Evolutionary conservation across 2,113 vertebrate genomes (phyloP).

Genomic region (Dryoscopus gambensis): DNA sequence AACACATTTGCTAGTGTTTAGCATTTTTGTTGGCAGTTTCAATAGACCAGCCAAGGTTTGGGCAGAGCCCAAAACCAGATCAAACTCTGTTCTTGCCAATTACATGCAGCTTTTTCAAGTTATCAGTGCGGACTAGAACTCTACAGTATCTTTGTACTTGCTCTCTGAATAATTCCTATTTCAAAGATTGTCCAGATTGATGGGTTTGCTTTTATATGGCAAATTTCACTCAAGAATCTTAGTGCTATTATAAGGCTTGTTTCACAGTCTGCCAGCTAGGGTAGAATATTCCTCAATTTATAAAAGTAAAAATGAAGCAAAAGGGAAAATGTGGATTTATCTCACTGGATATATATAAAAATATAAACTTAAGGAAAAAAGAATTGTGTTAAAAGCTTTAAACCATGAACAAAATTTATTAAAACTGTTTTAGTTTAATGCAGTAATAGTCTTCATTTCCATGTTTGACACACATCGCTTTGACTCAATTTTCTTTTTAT

Average conservation of each 20-base stretch:
- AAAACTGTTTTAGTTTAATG: neutral
- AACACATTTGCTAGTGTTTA: neutral
- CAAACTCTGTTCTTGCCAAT: neutral
- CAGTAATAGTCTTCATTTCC: neutral
- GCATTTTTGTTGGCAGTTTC: neutral
- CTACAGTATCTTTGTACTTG: neutral
- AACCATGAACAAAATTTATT: neutral
- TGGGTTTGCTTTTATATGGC: neutral
- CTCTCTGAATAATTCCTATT: neutral
- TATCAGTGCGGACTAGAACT: neutral
- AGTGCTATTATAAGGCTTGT: neutral
- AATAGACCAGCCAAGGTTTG: neutral
- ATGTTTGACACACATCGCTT: neutral
- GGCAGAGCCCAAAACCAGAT: neutral
- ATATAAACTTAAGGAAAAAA: neutral
- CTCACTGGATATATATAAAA: neutral
- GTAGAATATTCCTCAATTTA: neutral
- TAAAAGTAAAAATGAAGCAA: neutral
- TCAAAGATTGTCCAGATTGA: neutral
- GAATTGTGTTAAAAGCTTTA: neutral
- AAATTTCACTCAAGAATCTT: neutral
- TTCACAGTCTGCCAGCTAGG: neutral
- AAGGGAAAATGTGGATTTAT: neutral
- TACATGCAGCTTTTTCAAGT: neutral
- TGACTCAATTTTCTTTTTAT: slow-evolving; percentile 20